These are phyloP conservation scores for Ellobium chinense DNA, from an alignment of 2,888 invertebrate genomes.

Conservation along the genomic window DNA sequence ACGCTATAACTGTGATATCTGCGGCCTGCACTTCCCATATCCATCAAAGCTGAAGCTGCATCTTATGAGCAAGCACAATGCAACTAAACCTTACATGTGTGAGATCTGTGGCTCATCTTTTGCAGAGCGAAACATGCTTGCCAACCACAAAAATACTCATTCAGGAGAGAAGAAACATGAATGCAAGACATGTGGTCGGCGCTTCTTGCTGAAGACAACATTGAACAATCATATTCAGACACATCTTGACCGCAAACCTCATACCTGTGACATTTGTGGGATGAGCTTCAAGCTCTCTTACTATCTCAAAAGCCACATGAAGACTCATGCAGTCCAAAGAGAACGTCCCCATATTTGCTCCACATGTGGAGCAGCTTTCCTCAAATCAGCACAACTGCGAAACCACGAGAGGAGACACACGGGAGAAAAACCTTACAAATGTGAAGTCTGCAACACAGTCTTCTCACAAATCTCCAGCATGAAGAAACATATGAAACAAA, in stretches of 20 bases:
- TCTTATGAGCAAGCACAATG: constrained; percentile 34
- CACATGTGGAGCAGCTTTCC: constrained; percentile 27
- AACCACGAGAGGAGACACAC: constrained; percentile 39
- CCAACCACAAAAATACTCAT: constrained; percentile 27
- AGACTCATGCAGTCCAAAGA: constrained; percentile 8
- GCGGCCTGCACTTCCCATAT: constrained; percentile 6
- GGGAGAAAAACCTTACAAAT: constrained; percentile 35
- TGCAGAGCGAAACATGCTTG: constrained; percentile 29
- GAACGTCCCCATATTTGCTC: constrained; percentile 27
- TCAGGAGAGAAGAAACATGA: constrained; percentile 26
- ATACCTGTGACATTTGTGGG: constrained; percentile 31
- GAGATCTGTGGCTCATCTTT: constrained; percentile 36
- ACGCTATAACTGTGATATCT: constrained; percentile 5
- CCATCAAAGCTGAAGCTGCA: constrained; percentile 34
- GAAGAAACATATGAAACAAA: constrained; percentile 35
- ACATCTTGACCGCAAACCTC: constrained; percentile 20
- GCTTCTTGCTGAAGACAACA: constrained; percentile 31
- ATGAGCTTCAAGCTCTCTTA: constrained; percentile 26
- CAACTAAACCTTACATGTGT: constrained; percentile 37
- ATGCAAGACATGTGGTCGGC: constrained; percentile 12
- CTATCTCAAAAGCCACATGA: constrained; percentile 36
- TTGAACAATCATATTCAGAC: constrained; percentile 31
- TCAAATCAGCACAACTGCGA: constrained; percentile 9
- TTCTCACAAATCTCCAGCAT: constrained; percentile 34
- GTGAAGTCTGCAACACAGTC: background rate